Base-by-base conservation (phyloP, 2,888 invertebrate genomes). In the Drosophila mettleri region DNA sequence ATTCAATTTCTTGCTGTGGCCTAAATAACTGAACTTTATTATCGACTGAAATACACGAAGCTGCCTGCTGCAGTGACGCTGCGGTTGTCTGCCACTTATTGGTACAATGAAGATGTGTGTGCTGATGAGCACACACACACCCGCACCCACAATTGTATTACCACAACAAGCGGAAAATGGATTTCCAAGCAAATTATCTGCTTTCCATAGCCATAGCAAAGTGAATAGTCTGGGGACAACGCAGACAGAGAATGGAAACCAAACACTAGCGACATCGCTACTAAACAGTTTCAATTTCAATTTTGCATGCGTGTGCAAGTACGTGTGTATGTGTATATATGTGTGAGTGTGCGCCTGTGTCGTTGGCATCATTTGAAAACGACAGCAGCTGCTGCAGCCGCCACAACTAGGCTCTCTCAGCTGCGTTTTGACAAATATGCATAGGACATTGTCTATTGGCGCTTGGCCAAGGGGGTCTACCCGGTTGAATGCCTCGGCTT, bases 171-270 rank as follows among this genome's bases (percentile, higher is more conserved):
- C 88, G 85, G 83, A 86, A 89, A 89, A 89, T 89, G 89, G 89
- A 86, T 88, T 81, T 81, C 78, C 78, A 85, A 89, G 89, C 90
- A 89, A 86, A 89, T 89, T 85, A 89, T 81, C 81, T 81, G 85
- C 70, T 68, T 62, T 61, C 57, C 75, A 69, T 64, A 43, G 48
- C 58, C 58, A 60, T 54, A 65, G 75, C 52, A 60, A 54, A 65
- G 75, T 49, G 63, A 54, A 66, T 45, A 31, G 45, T 34, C 33
- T 41, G 16, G 52, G 61, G 52, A 62, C 41, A 39, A 38, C 51
- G 62, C 36, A 55, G 55, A 48, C 55, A 45, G 43, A 31, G 20
- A 31, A 31, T 31, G 31, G 39, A 12, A 20, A 18, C 65, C 60
- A 58, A 62, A 63, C 65, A 62, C 53, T 59, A 67, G 22, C 45